Conservation (phyloP, 2,888 invertebrate genomes). For the Seira sanloemensis region DNA sequence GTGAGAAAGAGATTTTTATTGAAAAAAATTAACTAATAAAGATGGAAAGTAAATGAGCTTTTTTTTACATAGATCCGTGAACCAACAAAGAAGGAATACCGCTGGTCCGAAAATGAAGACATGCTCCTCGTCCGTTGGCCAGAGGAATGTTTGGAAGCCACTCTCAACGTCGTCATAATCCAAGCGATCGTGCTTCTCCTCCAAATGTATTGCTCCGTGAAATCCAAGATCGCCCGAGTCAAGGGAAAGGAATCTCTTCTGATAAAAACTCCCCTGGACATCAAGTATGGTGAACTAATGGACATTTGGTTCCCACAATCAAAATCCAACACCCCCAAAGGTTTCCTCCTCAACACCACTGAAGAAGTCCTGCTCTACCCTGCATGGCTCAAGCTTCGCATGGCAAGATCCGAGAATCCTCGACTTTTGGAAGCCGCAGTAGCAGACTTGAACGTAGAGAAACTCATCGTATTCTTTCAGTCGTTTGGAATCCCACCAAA, state of each 20-base stretch:
- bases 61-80: conserved; percentile 78
- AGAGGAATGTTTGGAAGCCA: conserved; percentile 82
- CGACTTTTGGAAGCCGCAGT: conserved; percentile 91
- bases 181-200: conserved; percentile 90
- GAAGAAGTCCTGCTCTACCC: conserved; percentile 91
- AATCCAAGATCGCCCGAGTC: conserved; percentile 48
- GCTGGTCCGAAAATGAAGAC: conserved; percentile 84
- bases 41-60: conserved; percentile 5
- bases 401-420: conserved; percentile 87
- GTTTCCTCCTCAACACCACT: conserved; percentile 86
- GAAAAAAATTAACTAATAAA: neutral
- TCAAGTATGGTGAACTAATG: conserved; percentile 79
- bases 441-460: conserved; percentile 89
- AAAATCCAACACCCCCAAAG: conserved; percentile 83
- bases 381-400: conserved; percentile 93
- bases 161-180: conserved; percentile 86
- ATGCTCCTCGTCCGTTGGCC: conserved; percentile 87
- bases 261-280: conserved; percentile 49
- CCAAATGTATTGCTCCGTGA: conserved; percentile 77
- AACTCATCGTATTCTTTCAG: conserved; percentile 94
- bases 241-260: conserved; percentile 36
- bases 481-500: conserved; percentile 95
- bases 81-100: conserved; percentile 80
- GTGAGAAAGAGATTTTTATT: conserved; percentile 75
- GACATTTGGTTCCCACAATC: conserved; percentile 91